Evolutionary conservation across 2,888 invertebrate genomes (phyloP).

Genomic region (Leptodirus hochenwartii): DNA sequence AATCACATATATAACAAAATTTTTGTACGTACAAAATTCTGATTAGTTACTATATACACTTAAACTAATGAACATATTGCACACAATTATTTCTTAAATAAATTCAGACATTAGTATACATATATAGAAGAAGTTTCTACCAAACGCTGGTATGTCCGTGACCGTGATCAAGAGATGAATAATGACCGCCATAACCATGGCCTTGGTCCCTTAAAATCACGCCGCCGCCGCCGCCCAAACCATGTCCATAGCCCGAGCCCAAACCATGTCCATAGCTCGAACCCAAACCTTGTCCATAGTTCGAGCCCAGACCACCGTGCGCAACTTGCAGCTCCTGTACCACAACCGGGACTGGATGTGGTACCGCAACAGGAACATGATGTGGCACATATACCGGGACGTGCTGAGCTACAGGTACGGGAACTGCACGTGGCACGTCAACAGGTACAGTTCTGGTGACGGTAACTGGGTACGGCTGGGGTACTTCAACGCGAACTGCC

Average conservation of each 20-base stretch:
- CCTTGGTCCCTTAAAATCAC: slow-evolving; percentile 48
- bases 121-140: too few relatives aligned
- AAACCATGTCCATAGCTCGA: slow-evolving; percentile 15
- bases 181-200: slow-evolving; percentile 39
- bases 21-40: too few relatives aligned
- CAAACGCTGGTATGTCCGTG: too few relatives aligned
- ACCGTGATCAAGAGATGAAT: too few relatives aligned
- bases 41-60: too few relatives aligned
- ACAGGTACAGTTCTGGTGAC: slow-evolving; percentile 15
- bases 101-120: too few relatives aligned
- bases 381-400: slow-evolving; percentile 14
- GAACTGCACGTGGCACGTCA: slow-evolving; percentile 16
- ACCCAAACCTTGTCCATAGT: slow-evolving; percentile 1
- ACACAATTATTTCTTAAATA: too few relatives aligned
- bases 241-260: slow-evolving; percentile 20
- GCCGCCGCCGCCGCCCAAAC: slow-evolving; percentile 30
- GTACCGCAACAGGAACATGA: slow-evolving; percentile 21
- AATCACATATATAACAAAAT: too few relatives aligned
- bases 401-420: slow-evolving; percentile 15
- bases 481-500: slow-evolving; percentile 12
- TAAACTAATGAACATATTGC: too few relatives aligned
- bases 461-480: slow-evolving; percentile 11
- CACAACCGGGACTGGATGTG: slow-evolving; percentile 19
- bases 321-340: slow-evolving; percentile 10
- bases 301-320: too few relatives aligned